phyloP scores from a whole-genome alignment of 53 echinoderm and acorn worm species.

The Luidia sarsii region DNA sequence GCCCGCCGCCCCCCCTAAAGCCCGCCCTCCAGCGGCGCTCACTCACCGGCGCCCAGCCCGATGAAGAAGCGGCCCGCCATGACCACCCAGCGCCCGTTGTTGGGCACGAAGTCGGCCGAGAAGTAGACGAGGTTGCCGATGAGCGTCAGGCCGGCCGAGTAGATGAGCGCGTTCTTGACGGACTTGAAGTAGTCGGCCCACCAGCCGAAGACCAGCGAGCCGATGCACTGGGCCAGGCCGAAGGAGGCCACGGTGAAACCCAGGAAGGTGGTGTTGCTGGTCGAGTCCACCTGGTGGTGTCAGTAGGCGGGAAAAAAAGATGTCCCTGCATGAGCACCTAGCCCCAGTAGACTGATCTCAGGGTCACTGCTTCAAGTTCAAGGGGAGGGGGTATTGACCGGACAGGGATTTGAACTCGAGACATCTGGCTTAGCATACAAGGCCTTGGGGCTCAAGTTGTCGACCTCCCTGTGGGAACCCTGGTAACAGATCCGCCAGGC shows the following conservation, averaged over 20 bases:
- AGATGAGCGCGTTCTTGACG: slow-evolving; percentile 39
- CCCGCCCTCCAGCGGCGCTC: too few relatives aligned
- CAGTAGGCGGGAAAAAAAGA: too few relatives aligned
- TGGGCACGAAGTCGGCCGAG: slow-evolving; percentile 42
- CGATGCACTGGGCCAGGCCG: slow-evolving; percentile 51
- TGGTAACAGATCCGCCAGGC: too few relatives aligned
- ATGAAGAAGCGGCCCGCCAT: slow-evolving; percentile 50
- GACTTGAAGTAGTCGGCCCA: slow-evolving; percentile 41
- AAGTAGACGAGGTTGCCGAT: slow-evolving; percentile 51
- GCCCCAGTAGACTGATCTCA: too few relatives aligned
- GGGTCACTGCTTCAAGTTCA: too few relatives aligned
- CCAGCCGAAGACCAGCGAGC: slow-evolving; percentile 57
- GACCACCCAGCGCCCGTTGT: slow-evolving; percentile 39
- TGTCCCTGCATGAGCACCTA: too few relatives aligned
- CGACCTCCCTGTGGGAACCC: too few relatives aligned
- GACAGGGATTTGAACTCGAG: too few relatives aligned
- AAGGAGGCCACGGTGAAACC: slow-evolving; percentile 53
- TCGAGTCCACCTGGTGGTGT: slow-evolving; percentile 23
- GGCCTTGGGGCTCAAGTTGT: too few relatives aligned
- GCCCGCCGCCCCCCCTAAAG: too few relatives aligned
- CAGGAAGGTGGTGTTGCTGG: slow-evolving; percentile 29
- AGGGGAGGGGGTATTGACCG: too few relatives aligned
- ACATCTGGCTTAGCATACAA: too few relatives aligned
- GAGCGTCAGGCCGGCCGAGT: slow-evolving; percentile 35
- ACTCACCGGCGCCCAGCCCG: slow-evolving; percentile 58